Base-by-base conservation (phyloP, 2,888 invertebrate genomes). In the Caenorhabditis sp. region DNA sequence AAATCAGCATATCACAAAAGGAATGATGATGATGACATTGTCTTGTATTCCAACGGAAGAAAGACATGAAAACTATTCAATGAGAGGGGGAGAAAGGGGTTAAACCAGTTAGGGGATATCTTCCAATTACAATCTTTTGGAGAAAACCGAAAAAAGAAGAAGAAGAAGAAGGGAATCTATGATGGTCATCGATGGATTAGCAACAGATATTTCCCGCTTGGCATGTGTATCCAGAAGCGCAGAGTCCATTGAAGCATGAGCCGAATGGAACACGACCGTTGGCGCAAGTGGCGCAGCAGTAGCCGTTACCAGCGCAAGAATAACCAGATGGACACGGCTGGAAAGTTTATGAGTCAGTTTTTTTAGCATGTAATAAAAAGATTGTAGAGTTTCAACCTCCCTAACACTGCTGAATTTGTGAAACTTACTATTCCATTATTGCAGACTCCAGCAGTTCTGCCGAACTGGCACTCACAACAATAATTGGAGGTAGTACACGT, bases 151-250 rank as follows among this genome's bases (percentile, higher is more conserved):
- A 54, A 38, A 38, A 38, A 26, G n/a, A 12, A 8, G 35, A 19
- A 47, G 26, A 47, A 64, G 10, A 41, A 38, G 38, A 38, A 38
- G 38, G 38, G 38, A 38, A 38, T 44, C 63, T 63, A 14, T 63
- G 38, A 51, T 59, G 47, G 35, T 77, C 49, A 38, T 76, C 56
- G 56, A 26, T 22, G 38, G 49, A 31, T 80, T 72, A 82, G 54
- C 90, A 90, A 64, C 90, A 90, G 26, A 90, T 90, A 76, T 90
- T 90, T 38, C 90, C 90, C 0, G 88, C 80, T 44, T 80, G 82
- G 54, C 90, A 90, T 10, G 85, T 86, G 74, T 85, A 87, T 14
- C 89, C 89, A 22, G 58, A 82, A 6, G 88, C 85, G 41, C 90
- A 90, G n/a, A 81, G 82, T 16, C 84, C 84, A 35, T 89, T 85